Percentiles rank a stretch among this genome's conserved stretches.
Evolutionary conservation across 1,140 invertebrate species (phyloP).

Genomic region (Holcopasites calliopsidis): DNA sequence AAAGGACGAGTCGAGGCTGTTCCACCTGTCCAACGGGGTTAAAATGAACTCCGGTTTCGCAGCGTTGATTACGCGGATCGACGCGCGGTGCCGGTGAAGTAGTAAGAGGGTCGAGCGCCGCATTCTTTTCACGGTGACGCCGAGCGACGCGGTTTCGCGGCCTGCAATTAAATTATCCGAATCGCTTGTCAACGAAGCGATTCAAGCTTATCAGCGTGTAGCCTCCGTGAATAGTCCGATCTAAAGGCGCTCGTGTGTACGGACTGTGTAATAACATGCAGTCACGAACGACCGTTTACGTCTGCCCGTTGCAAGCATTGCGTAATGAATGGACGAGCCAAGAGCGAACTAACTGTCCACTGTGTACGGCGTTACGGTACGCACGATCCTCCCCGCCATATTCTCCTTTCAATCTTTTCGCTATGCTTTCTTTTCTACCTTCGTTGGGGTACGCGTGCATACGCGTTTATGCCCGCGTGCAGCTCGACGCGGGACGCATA

Average conservation of each 20-base stretch:
- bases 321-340: constrained; percentile 54
- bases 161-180: constrained; percentile 41
- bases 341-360: constrained; percentile 41
- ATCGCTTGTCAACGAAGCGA: constrained; percentile 34
- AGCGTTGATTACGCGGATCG: not conserved
- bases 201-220: constrained; percentile 23
- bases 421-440: not conserved
- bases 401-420: too few relatives aligned
- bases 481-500: not conserved
- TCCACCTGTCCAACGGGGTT: not conserved
- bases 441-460: constrained; percentile 10
- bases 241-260: not conserved
- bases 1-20: not conserved
- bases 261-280: constrained; percentile 37
- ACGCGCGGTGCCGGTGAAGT: not conserved
- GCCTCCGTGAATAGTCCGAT: constrained; percentile 33
- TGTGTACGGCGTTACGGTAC: constrained; percentile 15
- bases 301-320: constrained; percentile 42
- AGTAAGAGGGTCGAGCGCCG: not conserved
- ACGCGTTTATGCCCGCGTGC: constrained; percentile 13
- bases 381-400: not conserved
- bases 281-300: constrained; percentile 40
- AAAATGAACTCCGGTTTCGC: not conserved
- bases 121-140: not conserved
- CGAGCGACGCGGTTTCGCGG: not conserved